Conservation (phyloP, 35 echinoderm and acorn worm genomes). For the Ophiothrix spiculata region DNA sequence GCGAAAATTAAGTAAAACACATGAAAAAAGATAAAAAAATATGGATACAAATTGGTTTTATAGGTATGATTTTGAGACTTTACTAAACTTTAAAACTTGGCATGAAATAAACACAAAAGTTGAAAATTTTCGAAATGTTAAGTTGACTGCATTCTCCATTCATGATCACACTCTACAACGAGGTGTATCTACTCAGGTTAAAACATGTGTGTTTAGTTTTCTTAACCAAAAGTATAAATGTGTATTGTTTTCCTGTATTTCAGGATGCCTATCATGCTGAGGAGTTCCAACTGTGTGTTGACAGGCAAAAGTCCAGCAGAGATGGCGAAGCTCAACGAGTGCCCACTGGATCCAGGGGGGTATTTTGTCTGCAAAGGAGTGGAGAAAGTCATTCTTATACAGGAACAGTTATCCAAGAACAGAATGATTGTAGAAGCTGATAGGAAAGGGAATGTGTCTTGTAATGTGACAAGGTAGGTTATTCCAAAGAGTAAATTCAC, state of each 20-base stretch:
- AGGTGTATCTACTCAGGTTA: background rate
- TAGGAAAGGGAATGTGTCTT: conserved; percentile 78
- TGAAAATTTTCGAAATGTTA: background rate
- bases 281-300: conserved; percentile 97
- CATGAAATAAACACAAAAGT: no score
- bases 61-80: no score
- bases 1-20: no score
- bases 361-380: conserved; percentile 89
- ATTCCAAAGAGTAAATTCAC: no score
- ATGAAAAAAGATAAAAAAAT: no score
- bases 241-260: background rate
- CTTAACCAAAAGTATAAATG: no score
- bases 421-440: conserved; percentile 95
- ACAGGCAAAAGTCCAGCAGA: conserved; percentile 77
- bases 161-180: background rate
- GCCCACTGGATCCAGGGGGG: conserved; percentile 90
- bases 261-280: conserved; percentile 98
- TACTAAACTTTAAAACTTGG: no score
- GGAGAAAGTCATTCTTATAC: conserved; percentile 94
- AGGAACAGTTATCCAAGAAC: conserved; percentile 96
- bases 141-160: background rate
- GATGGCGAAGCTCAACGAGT: conserved; percentile 91
- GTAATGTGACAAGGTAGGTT: conserved; percentile 92
- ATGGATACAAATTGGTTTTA: no score
- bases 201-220: no score